Base-by-base conservation (phyloP, 2,113 vertebrate species). In the Neolamprologus fasciatus region DNA sequence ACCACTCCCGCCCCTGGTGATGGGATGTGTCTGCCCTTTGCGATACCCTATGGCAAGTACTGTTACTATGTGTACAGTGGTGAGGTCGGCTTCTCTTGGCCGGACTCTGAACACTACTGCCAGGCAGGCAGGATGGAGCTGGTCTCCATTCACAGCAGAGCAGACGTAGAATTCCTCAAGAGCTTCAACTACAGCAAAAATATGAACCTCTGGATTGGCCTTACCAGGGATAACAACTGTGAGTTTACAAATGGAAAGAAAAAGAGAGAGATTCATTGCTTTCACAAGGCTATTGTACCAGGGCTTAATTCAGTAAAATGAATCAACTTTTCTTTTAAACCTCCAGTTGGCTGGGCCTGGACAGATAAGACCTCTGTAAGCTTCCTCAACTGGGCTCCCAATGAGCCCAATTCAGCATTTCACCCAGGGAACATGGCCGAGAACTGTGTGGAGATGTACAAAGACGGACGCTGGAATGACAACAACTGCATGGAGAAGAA, bases 371-470 rank as follows among this genome's bases (percentile, higher is more conserved):
- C 89, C 0, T 16, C 95, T 6, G 3, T 97, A 88, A 91, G 71
- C 7, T 97, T 95, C 82, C 35, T 96, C 6, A 97, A 96, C 94
- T 97, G 97, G 97, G 96, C 96, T n/a, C 87, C 61, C 0, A 92
- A 92, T 4, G 96, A 97, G 71, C 97, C 97, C 16, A 96, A 96
- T 5, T 37, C 16, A 3, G 92, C 91, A 3, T 84, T 95, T 19
- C 96, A 96, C 14, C 94, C 95, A 2, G 96, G 96, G 2, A 85
- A 95, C 0, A 58, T 90, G 16, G 89, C 37, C 0, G 86, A 97
- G 93, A 95, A 95, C 90, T 97, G 97, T 1, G 96, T 96, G 82
- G 96, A 97, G 93, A 96, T 97, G 96, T 96, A 96, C 78, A 28
- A 12, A 0, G 96, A 97, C 3, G 97, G 96, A 13, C 89, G 5